phyloP scores from a whole-genome alignment of 2,113 vertebrate species.

The Accipiter cooperii region DNA sequence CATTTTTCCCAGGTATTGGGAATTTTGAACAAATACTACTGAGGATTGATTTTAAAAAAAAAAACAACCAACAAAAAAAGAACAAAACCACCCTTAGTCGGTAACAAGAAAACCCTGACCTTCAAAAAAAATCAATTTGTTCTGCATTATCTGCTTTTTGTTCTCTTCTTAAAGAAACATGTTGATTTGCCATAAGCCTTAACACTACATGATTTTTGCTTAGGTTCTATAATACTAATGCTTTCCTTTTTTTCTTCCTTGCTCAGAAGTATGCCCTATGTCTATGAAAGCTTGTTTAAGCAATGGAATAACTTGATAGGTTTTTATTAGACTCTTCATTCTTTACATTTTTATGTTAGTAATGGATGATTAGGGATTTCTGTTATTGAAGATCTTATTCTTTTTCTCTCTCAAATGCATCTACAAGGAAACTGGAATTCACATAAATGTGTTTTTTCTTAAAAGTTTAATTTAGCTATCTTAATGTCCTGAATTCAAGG shows the following conservation, averaged over 20 bases:
- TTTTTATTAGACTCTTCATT: neutral
- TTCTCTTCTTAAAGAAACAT: neutral
- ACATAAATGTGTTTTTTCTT: neutral
- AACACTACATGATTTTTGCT: neutral
- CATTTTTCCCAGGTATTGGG: neutral
- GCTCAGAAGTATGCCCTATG: neutral
- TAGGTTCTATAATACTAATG: neutral
- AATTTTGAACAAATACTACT: neutral
- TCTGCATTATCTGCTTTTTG: neutral
- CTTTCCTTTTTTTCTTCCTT: neutral
- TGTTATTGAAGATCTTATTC: neutral
- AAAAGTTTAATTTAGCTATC: neutral
- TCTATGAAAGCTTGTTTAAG: neutral
- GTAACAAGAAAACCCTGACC: neutral
- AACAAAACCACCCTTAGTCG: neutral
- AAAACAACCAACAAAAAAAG: neutral
- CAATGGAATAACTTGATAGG: neutral
- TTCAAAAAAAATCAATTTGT: neutral
- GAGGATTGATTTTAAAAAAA: neutral
- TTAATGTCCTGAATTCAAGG: neutral
- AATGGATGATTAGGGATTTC: neutral
- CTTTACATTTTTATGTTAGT: neutral
- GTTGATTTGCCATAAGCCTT: neutral
- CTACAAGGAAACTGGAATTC: neutral
- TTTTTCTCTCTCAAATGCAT: neutral